A percentile compares a stretch with the other conserved stretches of the same genome.
Evolutionary conservation across 2,888 invertebrate genomes (phyloP).

Genomic region (Megastigmus dorsalis): DNA sequence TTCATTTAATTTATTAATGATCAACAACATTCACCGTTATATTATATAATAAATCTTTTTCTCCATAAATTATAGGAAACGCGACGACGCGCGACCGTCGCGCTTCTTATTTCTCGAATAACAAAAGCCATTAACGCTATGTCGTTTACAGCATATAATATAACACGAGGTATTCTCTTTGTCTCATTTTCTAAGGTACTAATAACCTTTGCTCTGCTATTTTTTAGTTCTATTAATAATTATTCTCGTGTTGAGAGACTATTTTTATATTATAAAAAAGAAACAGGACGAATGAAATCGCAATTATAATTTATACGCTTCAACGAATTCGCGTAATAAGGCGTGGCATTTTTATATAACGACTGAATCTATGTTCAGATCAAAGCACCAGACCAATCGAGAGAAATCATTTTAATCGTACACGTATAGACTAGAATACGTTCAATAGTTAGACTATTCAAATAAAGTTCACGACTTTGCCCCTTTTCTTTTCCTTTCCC

Average conservation of each 20-base stretch:
- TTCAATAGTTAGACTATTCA: background rate
- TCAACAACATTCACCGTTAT: slow-evolving; percentile 36
- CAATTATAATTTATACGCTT: background rate
- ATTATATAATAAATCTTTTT: slow-evolving; percentile 40
- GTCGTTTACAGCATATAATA: slow-evolving; percentile 41
- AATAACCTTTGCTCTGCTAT: slow-evolving; percentile 16
- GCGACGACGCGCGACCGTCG: background rate
- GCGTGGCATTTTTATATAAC: slow-evolving; percentile 8
- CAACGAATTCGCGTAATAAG: slow-evolving; percentile 5
- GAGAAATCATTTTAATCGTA: background rate
- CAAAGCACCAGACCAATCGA: slow-evolving; percentile 24
- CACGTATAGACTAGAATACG: background rate
- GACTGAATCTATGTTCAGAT: slow-evolving; percentile 13
- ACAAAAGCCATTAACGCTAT: slow-evolving; percentile 50
- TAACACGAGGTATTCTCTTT: slow-evolving; percentile 43
- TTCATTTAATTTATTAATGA: slow-evolving; percentile 24
- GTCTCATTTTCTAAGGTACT: slow-evolving; percentile 44
- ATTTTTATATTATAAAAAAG: slow-evolving; percentile 13
- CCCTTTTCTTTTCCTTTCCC: too few relatives aligned
- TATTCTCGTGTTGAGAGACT: slow-evolving; percentile 26
- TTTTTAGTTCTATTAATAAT: slow-evolving; percentile 7
- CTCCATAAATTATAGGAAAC: slow-evolving; percentile 28
- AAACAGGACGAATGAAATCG: slow-evolving; percentile 22
- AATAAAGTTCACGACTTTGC: too few relatives aligned
- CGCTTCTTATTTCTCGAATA: slow-evolving; percentile 19